phyloP scores from a whole-genome alignment of 2,888 invertebrate genomes.

The Chirona hameri region DNA sequence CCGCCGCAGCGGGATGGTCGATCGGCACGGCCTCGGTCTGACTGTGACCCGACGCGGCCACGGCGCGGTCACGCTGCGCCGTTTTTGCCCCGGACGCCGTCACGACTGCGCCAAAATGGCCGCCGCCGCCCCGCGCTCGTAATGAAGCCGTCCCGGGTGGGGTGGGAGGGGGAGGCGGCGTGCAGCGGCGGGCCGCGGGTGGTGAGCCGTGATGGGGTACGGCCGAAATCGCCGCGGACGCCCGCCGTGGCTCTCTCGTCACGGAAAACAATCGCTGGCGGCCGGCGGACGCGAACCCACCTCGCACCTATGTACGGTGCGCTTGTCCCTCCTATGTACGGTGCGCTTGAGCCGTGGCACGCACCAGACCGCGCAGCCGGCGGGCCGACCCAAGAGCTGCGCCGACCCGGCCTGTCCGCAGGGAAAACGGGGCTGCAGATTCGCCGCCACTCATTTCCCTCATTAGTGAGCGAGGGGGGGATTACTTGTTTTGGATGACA shows the following conservation, averaged over 20 bases:
- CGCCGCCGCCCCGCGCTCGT: not conserved
- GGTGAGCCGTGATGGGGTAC: not conserved
- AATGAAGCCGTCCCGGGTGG: slow-evolving; percentile 5
- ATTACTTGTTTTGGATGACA: slow-evolving; percentile 1
- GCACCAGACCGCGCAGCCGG: not conserved
- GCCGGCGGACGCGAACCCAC: not conserved
- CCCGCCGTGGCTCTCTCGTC: too few species aligned
- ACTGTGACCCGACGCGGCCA: not conserved
- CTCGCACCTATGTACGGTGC: too few species aligned
- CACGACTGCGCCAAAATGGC: slow-evolving; percentile 4
- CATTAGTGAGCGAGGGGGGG: not conserved
- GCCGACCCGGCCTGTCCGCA: not conserved
- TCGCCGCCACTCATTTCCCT: not conserved
- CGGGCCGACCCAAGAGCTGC: not conserved
- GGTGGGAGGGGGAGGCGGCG: not conserved
- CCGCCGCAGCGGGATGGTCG: not conserved
- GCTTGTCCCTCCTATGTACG: too few species aligned
- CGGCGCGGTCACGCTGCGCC: too few species aligned
- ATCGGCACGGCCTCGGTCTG: not conserved
- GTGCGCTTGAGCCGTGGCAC: not conserved
- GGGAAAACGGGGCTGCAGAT: not conserved
- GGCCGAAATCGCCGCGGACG: too few species aligned
- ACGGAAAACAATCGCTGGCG: not conserved
- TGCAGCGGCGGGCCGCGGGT: not conserved
- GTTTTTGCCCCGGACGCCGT: not conserved